These are phyloP conservation scores for Bombus consobrinus DNA, from an alignment of 1,140 invertebrate species.

Conservation along the genomic window DNA sequence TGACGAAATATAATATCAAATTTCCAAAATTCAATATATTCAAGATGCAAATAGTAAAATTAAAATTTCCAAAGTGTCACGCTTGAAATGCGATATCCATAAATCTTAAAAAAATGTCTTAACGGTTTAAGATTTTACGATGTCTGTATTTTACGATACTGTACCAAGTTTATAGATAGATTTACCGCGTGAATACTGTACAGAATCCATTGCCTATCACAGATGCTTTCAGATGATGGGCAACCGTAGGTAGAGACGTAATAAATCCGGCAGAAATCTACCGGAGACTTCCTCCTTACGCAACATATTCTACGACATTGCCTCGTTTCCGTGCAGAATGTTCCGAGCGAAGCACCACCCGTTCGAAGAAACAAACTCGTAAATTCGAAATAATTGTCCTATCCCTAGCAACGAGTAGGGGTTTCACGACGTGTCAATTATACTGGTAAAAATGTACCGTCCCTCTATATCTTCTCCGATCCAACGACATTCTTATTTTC, in stretches of 20 bases:
- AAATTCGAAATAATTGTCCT: not conserved
- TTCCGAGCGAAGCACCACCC: not conserved
- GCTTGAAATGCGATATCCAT: not conserved
- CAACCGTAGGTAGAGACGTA: not conserved
- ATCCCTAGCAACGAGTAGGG: too few species aligned
- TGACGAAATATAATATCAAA: too few species aligned
- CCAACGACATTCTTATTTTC: not conserved
- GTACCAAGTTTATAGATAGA: not conserved
- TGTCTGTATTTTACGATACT: not conserved
- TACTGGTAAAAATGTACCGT: not conserved
- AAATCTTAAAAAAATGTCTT: not conserved
- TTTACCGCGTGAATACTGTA: not conserved
- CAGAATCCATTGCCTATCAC: rapidly evolving
- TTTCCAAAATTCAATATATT: too few species aligned
- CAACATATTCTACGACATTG: not conserved
- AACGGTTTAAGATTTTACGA: not conserved
- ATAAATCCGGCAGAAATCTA: not conserved
- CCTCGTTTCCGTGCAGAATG: too few species aligned
- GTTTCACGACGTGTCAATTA: not conserved
- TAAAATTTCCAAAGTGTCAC: not conserved
- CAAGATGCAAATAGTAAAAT: not conserved
- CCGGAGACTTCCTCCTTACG: not conserved
- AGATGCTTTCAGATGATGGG: not conserved
- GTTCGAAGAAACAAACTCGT: not conserved
- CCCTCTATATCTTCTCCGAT: not conserved